Conservation (phyloP, 2,797 vertebrate genomes). For the Poeciliopsis gracilis region DNA sequence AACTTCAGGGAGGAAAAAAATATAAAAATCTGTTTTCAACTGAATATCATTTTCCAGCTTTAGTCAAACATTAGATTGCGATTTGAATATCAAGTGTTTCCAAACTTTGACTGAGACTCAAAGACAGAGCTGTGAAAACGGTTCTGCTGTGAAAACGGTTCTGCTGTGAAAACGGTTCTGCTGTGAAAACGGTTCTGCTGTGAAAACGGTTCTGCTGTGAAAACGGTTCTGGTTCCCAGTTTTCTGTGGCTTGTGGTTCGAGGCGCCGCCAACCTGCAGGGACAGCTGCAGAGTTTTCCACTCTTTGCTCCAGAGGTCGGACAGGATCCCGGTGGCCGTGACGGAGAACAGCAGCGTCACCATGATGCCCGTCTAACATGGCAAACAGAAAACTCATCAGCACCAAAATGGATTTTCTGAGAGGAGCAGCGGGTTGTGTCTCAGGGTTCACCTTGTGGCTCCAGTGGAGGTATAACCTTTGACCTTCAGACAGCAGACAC, state of each 20-base stretch:
- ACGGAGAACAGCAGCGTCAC: conserved; percentile 76
- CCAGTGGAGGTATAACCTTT: conserved; percentile 88
- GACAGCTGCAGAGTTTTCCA: conserved; percentile 88
- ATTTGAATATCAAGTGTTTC: too few species aligned
- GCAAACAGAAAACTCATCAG: conserved; percentile 1
- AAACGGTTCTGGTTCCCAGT: not conserved
- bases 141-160: too few species aligned
- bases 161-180: too few species aligned
- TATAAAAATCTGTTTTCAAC: too few species aligned
- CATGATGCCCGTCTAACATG: conserved; percentile 82
- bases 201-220: too few species aligned
- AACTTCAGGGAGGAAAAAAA: too few species aligned
- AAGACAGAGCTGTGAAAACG: not conserved
- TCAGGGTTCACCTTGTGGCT: conserved; percentile 87
- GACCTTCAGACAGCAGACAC: conserved; percentile 89
- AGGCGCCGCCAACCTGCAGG: conserved; percentile 81
- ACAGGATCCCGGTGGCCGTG: conserved; percentile 76
- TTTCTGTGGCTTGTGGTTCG: not conserved
- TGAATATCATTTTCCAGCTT: too few species aligned
- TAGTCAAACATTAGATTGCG: too few species aligned
- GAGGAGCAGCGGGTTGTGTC: not conserved
- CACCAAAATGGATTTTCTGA: not conserved
- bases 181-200: too few species aligned
- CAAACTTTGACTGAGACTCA: too few species aligned
- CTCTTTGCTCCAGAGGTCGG: conserved; percentile 84